Evolutionary conservation across 2,888 invertebrate species (phyloP).

Genomic region (Drosophila sordidula): DNA sequence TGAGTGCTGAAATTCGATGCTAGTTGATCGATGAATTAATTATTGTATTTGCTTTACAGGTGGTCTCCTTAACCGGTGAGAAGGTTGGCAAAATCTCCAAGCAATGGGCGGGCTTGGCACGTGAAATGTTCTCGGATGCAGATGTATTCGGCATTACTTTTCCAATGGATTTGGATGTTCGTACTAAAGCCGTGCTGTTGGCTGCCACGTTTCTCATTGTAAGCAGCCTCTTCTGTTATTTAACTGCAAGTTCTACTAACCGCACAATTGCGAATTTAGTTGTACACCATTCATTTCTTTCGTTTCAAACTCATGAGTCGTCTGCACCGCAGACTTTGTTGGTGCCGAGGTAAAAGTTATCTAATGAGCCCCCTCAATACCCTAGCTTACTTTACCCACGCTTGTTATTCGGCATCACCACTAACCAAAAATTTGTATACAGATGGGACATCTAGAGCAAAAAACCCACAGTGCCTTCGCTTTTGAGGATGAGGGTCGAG

Average conservation of each 20-base stretch:
- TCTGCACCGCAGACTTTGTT: conserved; percentile 49
- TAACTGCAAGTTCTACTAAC: conserved; percentile 2
- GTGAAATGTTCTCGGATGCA: conserved; percentile 93
- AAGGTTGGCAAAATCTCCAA: conserved; percentile 95
- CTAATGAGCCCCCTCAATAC: conserved; percentile 2
- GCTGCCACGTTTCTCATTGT: conserved; percentile 93
- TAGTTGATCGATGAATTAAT: background rate
- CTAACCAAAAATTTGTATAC: too few relatives aligned
- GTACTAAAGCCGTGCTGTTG: conserved; percentile 92
- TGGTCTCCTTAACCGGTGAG: conserved; percentile 91
- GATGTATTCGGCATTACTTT: conserved; percentile 96
- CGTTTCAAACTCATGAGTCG: conserved; percentile 49
- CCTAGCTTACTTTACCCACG: conserved; percentile 29
- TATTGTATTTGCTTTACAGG: conserved; percentile 85
- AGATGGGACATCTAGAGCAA: too few relatives aligned
- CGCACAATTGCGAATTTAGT: conserved; percentile 13
- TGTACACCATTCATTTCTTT: conserved; percentile 49
- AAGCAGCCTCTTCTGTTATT: conserved; percentile 82
- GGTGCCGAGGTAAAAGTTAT: conserved; percentile 48
- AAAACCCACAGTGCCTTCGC: too few relatives aligned
- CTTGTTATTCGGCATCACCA: conserved; percentile 23
- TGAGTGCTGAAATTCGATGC: conserved; percentile 75
- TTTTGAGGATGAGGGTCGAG: too few relatives aligned
- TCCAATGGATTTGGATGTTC: conserved; percentile 94
- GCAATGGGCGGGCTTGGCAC: conserved; percentile 93